Conservation (phyloP, 2,797 vertebrate species). For the Mus caroli region DNA sequence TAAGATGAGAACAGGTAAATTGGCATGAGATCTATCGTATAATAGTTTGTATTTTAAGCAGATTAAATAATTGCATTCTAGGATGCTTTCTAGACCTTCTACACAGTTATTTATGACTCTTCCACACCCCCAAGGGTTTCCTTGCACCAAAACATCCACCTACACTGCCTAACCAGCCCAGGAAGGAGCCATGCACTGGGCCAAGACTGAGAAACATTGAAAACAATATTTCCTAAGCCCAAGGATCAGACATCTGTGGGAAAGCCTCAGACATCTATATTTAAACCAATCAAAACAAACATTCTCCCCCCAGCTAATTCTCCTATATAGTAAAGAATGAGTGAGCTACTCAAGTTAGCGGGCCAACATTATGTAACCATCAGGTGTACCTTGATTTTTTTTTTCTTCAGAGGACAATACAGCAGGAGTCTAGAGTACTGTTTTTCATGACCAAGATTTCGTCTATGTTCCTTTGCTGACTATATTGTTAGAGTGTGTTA, state of each 20-base stretch:
- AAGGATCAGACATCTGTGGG: background rate
- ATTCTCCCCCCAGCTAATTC: background rate
- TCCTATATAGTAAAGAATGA: background rate
- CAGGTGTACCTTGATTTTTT: background rate
- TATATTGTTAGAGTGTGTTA: background rate
- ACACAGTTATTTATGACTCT: background rate
- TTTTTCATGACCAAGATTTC: background rate
- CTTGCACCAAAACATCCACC: background rate
- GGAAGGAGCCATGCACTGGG: background rate
- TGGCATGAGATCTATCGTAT: background rate
- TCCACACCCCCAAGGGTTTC: background rate
- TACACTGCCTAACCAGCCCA: background rate
- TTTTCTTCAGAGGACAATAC: background rate
- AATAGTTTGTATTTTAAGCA: background rate
- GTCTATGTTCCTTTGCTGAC: background rate
- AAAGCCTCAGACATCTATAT: background rate
- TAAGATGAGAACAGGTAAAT: constrained; percentile 9
- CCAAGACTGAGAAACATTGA: background rate
- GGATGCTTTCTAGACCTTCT: background rate
- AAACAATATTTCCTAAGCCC: background rate
- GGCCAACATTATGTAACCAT: background rate
- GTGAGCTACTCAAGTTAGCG: background rate
- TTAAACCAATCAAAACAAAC: constrained; percentile 10
- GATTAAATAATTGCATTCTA: background rate
- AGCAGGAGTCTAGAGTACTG: background rate